Evolutionary conservation across 1,140 invertebrate genomes (phyloP).

Genomic region (Formica selysi): DNA sequence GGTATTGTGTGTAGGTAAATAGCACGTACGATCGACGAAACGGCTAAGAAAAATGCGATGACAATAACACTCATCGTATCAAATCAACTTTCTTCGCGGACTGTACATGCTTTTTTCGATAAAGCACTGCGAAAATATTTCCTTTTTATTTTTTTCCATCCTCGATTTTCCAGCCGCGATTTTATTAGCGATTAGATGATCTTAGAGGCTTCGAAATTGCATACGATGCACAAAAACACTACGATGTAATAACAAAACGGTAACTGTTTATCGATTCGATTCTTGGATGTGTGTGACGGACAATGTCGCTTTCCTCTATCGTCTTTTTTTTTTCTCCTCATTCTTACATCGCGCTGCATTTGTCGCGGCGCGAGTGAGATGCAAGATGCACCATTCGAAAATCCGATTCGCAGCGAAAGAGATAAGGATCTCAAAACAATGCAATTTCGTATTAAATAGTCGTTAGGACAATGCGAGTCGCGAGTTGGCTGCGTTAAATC

Average conservation of each 20-base stretch:
- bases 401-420: constrained; percentile 13
- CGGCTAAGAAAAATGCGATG: background rate
- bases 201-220: constrained; percentile 44
- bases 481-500: constrained; percentile 83
- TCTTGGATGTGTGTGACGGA: constrained; percentile 66
- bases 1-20: constrained; percentile 26
- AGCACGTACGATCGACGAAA: background rate
- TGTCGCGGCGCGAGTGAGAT: constrained; percentile 11
- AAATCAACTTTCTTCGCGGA: constrained; percentile 15
- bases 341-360: constrained; percentile 14
- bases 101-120: constrained; percentile 50
- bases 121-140: constrained; percentile 52
- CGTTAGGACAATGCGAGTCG: constrained; percentile 79
- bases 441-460: constrained; percentile 80
- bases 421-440: constrained; percentile 36
- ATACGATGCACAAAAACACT: constrained; percentile 42
- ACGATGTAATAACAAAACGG: constrained; percentile 67
- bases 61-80: constrained; percentile 38
- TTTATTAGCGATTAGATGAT: constrained; percentile 49
- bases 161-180: background rate
- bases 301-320: constrained; percentile 44
- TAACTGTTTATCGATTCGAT: constrained; percentile 72
- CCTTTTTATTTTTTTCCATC: constrained; percentile 1
- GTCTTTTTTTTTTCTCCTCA: background rate
- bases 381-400: constrained; percentile 8